These are phyloP conservation scores for Sitta carolinensis DNA, from an alignment of 2,797 vertebrate species.

Conservation along the genomic window DNA sequence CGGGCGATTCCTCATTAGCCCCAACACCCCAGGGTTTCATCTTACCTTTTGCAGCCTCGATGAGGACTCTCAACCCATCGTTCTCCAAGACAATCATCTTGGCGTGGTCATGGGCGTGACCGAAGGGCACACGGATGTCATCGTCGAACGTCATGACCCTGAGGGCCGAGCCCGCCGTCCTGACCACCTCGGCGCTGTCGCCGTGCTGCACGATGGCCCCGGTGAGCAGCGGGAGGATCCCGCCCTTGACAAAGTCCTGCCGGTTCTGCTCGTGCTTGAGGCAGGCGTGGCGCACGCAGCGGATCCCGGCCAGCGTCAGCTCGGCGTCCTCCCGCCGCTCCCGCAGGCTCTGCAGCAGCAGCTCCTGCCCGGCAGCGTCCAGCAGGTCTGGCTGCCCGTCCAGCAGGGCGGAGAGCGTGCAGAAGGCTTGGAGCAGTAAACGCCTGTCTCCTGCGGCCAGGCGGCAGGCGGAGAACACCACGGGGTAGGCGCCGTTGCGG, in stretches of 20 bases:
- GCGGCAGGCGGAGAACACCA: conserved; percentile 84
- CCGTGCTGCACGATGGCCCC: conserved; percentile 73
- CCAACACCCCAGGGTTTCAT: rapidly evolving
- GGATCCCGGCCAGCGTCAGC: conserved; percentile 71
- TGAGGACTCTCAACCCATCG: conserved; percentile 85
- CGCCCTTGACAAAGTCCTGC: conserved; percentile 85
- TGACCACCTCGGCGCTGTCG: conserved; percentile 74
- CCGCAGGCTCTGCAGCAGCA: conserved; percentile 78
- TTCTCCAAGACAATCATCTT: conserved; percentile 92
- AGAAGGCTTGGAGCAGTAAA: conserved; percentile 72
- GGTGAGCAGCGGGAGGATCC: conserved; percentile 80
- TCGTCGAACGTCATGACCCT: conserved; percentile 93
- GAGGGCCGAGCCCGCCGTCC: conserved; percentile 80
- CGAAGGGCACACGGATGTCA: conserved; percentile 90
- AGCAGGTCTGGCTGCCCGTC: conserved; percentile 94
- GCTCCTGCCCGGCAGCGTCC: conserved; percentile 78
- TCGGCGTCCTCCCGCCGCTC: conserved; percentile 42
- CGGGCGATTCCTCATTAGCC: rapidly evolving
- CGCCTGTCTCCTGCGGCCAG: conserved; percentile 56
- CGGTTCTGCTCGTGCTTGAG: conserved; percentile 94
- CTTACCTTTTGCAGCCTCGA: conserved; percentile 90
- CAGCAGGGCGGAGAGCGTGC: conserved; percentile 78
- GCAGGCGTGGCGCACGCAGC: conserved; percentile 81
- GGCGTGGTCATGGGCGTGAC: conserved; percentile 89
- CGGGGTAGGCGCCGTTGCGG: conserved; percentile 86